Percentiles rank a stretch among this genome's conserved stretches.
Evolutionary conservation across 2,888 invertebrate genomes (phyloP).

Genomic region (Pyrrhia umbra): DNA sequence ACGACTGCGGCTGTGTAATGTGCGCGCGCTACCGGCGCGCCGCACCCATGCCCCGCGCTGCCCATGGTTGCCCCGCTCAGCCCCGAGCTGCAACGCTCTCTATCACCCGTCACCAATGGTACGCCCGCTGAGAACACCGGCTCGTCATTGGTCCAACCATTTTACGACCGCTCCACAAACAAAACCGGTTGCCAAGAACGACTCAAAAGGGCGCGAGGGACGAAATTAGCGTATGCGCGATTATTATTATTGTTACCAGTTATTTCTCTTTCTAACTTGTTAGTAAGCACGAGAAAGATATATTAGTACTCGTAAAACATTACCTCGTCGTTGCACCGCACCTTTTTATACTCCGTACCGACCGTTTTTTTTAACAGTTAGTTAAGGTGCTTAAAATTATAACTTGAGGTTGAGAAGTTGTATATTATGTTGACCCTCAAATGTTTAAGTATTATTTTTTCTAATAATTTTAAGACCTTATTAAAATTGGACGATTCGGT

Average conservation of each 20-base stretch:
- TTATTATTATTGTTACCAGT: conserved; percentile 80
- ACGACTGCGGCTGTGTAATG: conserved; percentile 77
- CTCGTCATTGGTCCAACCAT: conserved; percentile 78
- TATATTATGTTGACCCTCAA: conserved; percentile 12
- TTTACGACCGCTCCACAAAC: conserved; percentile 87
- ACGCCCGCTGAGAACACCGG: conserved; percentile 77
- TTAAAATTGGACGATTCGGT: too few relatives aligned
- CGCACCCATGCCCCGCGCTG: conserved; percentile 81
- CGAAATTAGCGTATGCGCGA: conserved; percentile 81
- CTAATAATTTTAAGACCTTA: too few relatives aligned
- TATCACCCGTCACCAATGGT: conserved; percentile 83
- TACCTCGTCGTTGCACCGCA: conserved; percentile 49
- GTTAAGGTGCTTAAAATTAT: conserved; percentile 7
- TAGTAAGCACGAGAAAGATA: conserved; percentile 60
- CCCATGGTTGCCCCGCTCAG: conserved; percentile 60
- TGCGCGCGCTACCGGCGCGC: conserved; percentile 77
- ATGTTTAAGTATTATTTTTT: too few relatives aligned
- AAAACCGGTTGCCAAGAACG: conserved; percentile 88
- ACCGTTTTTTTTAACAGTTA: conserved; percentile 38
- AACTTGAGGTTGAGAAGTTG: conserved; percentile 15
- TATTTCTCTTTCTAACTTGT: conserved; percentile 72
- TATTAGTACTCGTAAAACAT: conserved; percentile 58
- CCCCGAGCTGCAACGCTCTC: conserved; percentile 71
- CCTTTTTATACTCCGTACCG: conserved; percentile 55
- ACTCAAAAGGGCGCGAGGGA: conserved; percentile 87